Evolutionary conservation across 1,140 invertebrate species (phyloP).

Genomic region (Mamestra configurata): DNA sequence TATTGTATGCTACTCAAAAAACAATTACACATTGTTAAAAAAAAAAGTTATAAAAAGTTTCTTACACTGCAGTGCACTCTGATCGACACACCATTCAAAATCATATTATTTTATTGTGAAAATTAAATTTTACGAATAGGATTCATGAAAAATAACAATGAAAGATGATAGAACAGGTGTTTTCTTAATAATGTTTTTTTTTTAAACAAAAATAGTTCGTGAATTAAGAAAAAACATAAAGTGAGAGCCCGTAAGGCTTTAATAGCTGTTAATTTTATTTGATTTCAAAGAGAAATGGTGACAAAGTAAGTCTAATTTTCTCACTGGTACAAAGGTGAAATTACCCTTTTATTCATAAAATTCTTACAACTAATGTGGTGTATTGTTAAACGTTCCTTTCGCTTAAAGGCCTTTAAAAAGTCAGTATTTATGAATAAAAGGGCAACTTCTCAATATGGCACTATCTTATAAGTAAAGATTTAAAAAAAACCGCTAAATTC

Average conservation of each 20-base stretch:
- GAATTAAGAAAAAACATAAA: too few relatives aligned
- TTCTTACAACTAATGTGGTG: not conserved
- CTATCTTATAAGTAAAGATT: constrained; percentile 35
- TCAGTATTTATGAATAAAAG: not conserved
- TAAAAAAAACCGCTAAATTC: constrained; percentile 23
- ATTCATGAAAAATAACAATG: not conserved
- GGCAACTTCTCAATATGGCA: constrained; percentile 15
- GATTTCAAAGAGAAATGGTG: not conserved
- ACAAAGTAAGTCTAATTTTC: constrained; percentile 21
- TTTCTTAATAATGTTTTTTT: not conserved
- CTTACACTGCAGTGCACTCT: constrained; percentile 45
- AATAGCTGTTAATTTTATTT: not conserved
- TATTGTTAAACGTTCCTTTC: not conserved
- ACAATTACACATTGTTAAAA: constrained; percentile 49
- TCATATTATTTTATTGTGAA: constrained; percentile 21
- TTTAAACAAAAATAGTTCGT: not conserved
- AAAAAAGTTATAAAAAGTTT: constrained; percentile 60
- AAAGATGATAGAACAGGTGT: not conserved
- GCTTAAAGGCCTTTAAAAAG: not conserved
- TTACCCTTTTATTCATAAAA: not conserved
- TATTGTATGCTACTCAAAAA: constrained; percentile 71
- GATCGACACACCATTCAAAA: constrained; percentile 8
- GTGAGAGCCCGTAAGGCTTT: not conserved
- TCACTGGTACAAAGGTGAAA: not conserved
- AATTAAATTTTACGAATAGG: not conserved